Percentiles rank a stretch among this genome's conserved stretches.
Conservation (phyloP, 2,113 vertebrate species). For the Planiliza haematocheilus region DNA sequence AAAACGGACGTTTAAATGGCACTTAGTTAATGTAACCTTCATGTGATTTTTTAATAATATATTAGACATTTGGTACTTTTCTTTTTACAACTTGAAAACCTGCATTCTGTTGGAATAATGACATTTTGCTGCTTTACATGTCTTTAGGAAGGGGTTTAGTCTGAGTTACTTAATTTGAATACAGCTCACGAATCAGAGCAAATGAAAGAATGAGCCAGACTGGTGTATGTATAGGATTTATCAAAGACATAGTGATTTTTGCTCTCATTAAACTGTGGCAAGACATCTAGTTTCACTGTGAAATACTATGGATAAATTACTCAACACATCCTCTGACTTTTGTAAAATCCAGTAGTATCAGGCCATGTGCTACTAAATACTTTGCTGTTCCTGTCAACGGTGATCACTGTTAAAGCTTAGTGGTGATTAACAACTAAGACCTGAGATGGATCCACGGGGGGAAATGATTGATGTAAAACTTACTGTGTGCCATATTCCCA, state of each 20-base stretch:
- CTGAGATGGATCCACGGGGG: slow-evolving; percentile 33
- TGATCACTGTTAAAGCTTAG: slow-evolving; percentile 58
- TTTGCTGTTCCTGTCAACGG: slow-evolving; percentile 63
- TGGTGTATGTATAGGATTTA: slow-evolving; percentile 22
- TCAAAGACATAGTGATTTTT: slow-evolving; percentile 16
- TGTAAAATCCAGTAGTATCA: slow-evolving; percentile 42
- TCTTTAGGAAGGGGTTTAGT: slow-evolving; percentile 21
- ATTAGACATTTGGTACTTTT: slow-evolving; percentile 24
- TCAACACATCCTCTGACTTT: slow-evolving; percentile 46
- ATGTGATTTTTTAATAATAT: slow-evolving; percentile 12
- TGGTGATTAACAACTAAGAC: slow-evolving; percentile 46
- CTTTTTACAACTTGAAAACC: slow-evolving; percentile 28
- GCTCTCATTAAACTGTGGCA: slow-evolving; percentile 61
- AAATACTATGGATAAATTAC: slow-evolving; percentile 46
- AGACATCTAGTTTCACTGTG: slow-evolving; percentile 74
- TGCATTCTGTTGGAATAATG: slow-evolving; percentile 16
- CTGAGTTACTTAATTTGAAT: background rate
- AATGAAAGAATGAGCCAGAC: slow-evolving; percentile 5
- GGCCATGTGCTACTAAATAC: slow-evolving; percentile 31
- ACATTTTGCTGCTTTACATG: slow-evolving; percentile 31
- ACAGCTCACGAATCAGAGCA: slow-evolving; percentile 14
- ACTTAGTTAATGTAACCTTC: slow-evolving; percentile 10
- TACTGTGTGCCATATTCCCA: slow-evolving; percentile 66
- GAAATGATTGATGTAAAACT: slow-evolving; percentile 57
- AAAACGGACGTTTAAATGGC: slow-evolving; percentile 18